Evolutionary conservation across 2,888 invertebrate genomes (phyloP), one percentile per base, ranked within the genome.

Genomic region (Diadromus collaris): DNA sequence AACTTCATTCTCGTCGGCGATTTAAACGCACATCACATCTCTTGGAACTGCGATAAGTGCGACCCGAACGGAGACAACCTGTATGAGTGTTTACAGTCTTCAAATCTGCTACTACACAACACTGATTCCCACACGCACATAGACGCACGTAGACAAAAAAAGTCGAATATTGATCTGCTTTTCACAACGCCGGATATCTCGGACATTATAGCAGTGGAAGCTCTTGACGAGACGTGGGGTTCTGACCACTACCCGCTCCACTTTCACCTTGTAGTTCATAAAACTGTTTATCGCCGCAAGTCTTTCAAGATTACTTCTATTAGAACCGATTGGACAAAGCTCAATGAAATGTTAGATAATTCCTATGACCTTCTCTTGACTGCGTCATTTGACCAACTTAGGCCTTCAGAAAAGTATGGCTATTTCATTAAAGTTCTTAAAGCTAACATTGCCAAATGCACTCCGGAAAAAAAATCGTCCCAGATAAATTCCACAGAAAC

Each of bases 81-180:
- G n/a, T n/a, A n/a, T n/a, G n/a, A n/a, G n/a, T n/a, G n/a, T n/a
- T n/a, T n/a, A n/a, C n/a, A n/a, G n/a, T n/a, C n/a, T n/a, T n/a
- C n/a, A n/a, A n/a, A n/a, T n/a, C n/a, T n/a, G n/a, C n/a, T n/a
- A n/a, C n/a, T n/a, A n/a, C n/a, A n/a, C n/a, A n/a, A n/a, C n/a
- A n/a, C n/a, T n/a, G 60, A 69, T 19, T 70, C 76, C 21, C 38
- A 2, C n/a, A 68, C 71, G 9, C 64, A 60, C 16, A 24, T 76
- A 19, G 70, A 76, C 9, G 54, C 38, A 13, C 24, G 70, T 13
- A 74, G 58, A 34, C 58, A 61, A 3, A 54, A 54, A 2, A 70
- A 70, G 54, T 79, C 79, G 0, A 79, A 79, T 32, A 61, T 79
- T 6, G 79, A 73, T 16, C 69, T 79, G 2, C 41, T 72, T 3